Conservation (phyloP, 2,888 invertebrate species). For the Synergus umbraculus region DNA sequence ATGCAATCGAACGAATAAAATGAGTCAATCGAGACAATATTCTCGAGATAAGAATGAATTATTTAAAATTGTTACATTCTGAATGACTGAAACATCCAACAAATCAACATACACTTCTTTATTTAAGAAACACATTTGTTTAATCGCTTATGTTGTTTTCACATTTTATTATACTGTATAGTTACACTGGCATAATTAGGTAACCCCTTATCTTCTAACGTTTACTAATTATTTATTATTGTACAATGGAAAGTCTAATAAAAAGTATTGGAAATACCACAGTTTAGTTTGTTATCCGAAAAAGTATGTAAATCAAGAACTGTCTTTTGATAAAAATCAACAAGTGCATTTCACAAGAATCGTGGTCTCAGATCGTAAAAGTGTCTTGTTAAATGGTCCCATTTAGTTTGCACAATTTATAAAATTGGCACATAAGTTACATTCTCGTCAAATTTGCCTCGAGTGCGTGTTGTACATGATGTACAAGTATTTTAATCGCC, state of each 20-base stretch:
- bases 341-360: background rate
- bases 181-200: conserved; percentile 43
- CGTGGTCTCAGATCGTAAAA: background rate
- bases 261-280: conserved; percentile 44
- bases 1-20: conserved; percentile 6
- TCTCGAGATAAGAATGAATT: conserved; percentile 16
- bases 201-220: conserved; percentile 40
- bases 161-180: conserved; percentile 50
- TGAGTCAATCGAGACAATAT: background rate
- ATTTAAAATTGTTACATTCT: conserved; percentile 30
- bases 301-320: background rate
- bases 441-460: background rate
- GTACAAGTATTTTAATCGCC: conserved; percentile 1
- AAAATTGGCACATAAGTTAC: conserved; percentile 15
- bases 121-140: conserved; percentile 22
- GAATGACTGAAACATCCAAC: background rate
- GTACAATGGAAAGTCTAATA: conserved; percentile 57
- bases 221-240: conserved; percentile 55
- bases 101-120: conserved; percentile 1
- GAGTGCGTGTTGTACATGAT: background rate
- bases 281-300: conserved; percentile 38
- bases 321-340: background rate
- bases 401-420: conserved; percentile 8
- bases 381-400: background rate
- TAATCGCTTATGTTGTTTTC: conserved; percentile 43